Base-by-base conservation (phyloP, 1,140 invertebrate species). In the Tribolium madens region DNA sequence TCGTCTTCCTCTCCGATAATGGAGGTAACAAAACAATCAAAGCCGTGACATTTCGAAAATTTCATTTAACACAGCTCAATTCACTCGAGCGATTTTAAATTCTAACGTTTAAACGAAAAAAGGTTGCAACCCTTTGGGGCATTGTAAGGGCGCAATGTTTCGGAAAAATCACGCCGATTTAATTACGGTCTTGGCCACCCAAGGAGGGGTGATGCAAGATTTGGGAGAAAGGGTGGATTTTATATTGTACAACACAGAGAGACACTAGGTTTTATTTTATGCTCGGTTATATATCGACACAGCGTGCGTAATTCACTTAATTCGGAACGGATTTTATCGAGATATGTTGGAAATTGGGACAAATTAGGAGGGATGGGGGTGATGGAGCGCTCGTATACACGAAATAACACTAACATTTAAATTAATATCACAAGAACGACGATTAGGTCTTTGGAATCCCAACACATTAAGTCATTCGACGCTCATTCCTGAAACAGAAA, bases 161-260 rank as follows among this genome's bases (percentile, higher is more conserved):
- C 52, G 76, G 76, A 77, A 77, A 77, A 77, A 77, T 77, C 76
- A 77, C 76, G 60, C 76, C 46, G 47, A 73, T 33, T 77, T 77
- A 77, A 77, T 77, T 77, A 77, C 74, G 76, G 73, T 73, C 70
- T 77, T 69, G 73, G 53, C 72, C 60, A 77, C 71, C 53, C 50
- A 77, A 77, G 60, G 72, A 77, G 64, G 73, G 73, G 71, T 26
- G 72, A 48, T 77, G 76, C 36, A 15, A 33, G 77, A 81, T 81
- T 84, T 78, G 31, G 78, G 81, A 75, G 78, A 83, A 83, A 79
- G 78, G 82, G 81, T 76, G 50, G 82, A 73, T 78, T 78, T 78
- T 73, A 79, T 76, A n/a, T n/a, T n/a, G n/a, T n/a, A n/a, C n/a
- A n/a, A n/a, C n/a, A n/a, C n/a, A 74, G 81, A 80, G 80, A 81